phyloP scores from a whole-genome alignment of 2,797 vertebrate genomes.

The Hippocampus kuda region DNA sequence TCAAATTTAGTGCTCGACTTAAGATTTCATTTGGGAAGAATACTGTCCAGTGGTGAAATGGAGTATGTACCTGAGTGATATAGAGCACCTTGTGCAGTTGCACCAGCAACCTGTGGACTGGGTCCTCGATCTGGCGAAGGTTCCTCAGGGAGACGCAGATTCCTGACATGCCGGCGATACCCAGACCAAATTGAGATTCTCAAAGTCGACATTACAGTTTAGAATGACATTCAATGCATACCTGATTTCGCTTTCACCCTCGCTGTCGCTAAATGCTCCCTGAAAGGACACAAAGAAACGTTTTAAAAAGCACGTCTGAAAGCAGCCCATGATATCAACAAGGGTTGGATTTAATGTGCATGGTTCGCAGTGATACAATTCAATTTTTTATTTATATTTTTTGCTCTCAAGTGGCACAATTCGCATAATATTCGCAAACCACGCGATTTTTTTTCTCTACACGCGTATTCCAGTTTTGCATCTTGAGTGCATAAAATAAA shows the following conservation, averaged over 20 bases:
- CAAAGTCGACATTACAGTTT: not conserved
- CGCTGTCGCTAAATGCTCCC: constrained; percentile 36
- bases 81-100: constrained; percentile 89
- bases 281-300: constrained; percentile 17
- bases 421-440: too few species aligned
- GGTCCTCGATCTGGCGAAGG: constrained; percentile 81
- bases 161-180: constrained; percentile 65
- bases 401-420: too few species aligned
- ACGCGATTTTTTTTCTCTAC: too few species aligned
- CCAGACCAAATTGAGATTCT: not conserved
- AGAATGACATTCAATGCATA: constrained; percentile 35
- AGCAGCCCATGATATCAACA: not conserved
- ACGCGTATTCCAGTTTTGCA: too few species aligned
- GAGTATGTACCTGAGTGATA: constrained; percentile 73
- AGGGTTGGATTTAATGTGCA: not conserved
- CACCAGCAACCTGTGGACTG: constrained; percentile 77
- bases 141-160: constrained; percentile 83
- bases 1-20: too few species aligned
- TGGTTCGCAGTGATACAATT: too few species aligned
- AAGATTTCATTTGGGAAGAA: not conserved
- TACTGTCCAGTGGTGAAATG: not conserved
- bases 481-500: too few species aligned
- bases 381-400: too few species aligned
- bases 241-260: constrained; percentile 70
- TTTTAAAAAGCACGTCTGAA: not conserved